Percentiles rank a stretch among this genome's conserved stretches.
phyloP scores from a whole-genome alignment of 2,888 invertebrate species.

The Kryphioiulus occultus region DNA sequence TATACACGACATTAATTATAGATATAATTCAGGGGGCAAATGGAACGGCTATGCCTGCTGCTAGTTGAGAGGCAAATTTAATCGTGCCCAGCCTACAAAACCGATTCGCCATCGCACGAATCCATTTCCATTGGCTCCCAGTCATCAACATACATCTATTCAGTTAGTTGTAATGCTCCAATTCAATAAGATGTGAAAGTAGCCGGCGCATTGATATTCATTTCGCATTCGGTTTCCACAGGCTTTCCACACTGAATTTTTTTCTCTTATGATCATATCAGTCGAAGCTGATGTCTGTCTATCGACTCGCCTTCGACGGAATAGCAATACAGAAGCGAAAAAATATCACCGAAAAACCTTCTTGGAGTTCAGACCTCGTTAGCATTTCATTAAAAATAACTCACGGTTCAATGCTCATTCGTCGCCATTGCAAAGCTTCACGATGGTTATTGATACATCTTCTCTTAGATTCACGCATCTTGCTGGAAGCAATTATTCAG shows the following conservation, averaged over 20 bases:
- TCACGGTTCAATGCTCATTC: neutral
- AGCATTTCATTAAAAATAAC: constrained; percentile 1
- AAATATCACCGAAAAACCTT: neutral
- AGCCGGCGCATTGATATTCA: constrained; percentile 15
- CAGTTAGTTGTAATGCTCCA: constrained; percentile 16
- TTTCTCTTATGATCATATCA: neutral
- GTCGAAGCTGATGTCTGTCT: neutral
- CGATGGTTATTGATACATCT: neutral
- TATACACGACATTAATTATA: constrained; percentile 20
- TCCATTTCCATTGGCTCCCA: constrained; percentile 16
- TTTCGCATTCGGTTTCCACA: neutral
- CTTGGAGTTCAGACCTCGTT: neutral
- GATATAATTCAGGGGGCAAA: constrained; percentile 4
- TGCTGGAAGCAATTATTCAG: too few species aligned
- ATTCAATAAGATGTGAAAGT: constrained; percentile 20
- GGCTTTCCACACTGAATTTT: neutral
- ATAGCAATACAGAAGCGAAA: neutral
- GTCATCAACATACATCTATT: constrained; percentile 10
- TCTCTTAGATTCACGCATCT: neutral
- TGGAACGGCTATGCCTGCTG: neutral
- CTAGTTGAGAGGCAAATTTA: neutral
- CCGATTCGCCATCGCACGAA: neutral
- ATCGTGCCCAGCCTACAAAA: constrained; percentile 7
- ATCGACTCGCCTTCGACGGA: constrained; percentile 3
- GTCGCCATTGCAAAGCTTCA: neutral